phyloP scores from a whole-genome alignment of 2,113 vertebrate genomes.

The Trogon melanurus region DNA sequence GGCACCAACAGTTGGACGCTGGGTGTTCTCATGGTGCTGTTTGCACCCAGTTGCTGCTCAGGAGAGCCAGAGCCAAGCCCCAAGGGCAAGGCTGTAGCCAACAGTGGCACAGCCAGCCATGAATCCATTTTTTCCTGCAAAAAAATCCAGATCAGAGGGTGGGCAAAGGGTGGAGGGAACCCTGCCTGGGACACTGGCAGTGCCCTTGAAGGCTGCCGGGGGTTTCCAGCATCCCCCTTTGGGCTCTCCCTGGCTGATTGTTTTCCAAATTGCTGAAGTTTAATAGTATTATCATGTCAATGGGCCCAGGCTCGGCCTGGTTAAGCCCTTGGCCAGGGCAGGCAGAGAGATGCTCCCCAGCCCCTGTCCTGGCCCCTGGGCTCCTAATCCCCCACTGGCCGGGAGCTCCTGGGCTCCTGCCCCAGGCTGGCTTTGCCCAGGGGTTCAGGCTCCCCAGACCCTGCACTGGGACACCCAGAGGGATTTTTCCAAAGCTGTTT shows the following conservation, averaged over 20 bases:
- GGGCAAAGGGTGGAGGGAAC: not conserved
- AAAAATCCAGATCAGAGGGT: not conserved
- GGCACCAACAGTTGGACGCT: accelerated
- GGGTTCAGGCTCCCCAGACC: not conserved
- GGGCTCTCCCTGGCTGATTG: not conserved
- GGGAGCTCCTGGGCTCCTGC: not conserved
- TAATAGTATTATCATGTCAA: conserved; percentile 46
- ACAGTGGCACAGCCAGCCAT: not conserved
- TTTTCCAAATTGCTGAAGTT: conserved; percentile 7
- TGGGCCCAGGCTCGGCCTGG: not conserved
- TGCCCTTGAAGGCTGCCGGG: not conserved
- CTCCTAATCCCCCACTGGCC: not conserved
- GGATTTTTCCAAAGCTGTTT: not conserved
- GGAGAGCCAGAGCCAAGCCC: not conserved
- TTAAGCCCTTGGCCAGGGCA: accelerated
- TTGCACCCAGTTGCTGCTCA: no score
- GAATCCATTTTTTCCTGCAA: not conserved
- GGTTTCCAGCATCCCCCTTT: not conserved
- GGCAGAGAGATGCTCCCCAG: not conserved
- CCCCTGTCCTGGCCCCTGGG: not conserved
- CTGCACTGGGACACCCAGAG: not conserved
- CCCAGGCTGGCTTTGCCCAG: not conserved
- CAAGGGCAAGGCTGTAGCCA: not conserved
- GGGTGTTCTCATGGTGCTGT: accelerated
- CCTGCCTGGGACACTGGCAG: not conserved